Conservation (phyloP, 1,140 invertebrate species). For the Drosophila lowei region DNA sequence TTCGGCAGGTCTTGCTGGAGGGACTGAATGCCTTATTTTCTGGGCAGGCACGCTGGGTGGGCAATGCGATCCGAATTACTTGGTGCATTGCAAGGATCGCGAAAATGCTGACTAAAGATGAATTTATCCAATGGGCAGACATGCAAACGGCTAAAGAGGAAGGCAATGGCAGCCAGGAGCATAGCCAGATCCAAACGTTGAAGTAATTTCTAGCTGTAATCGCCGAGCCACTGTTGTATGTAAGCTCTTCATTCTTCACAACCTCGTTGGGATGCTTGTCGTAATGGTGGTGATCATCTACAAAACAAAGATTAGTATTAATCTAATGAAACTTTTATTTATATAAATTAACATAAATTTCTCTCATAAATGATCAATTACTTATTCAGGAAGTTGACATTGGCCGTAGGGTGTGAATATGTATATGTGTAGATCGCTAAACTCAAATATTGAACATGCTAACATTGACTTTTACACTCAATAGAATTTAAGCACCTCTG, state of each 20-base stretch:
- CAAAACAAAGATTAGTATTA: slow-evolving; percentile 10
- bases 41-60: background rate
- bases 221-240: slow-evolving; percentile 84
- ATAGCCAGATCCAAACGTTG: slow-evolving; percentile 24
- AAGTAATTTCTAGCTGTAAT: background rate
- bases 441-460: no score
- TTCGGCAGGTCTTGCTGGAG: background rate
- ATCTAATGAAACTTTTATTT: background rate
- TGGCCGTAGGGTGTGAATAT: no score
- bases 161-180: background rate
- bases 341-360: no score
- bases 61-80: slow-evolving; percentile 9
- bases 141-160: slow-evolving; percentile 1
- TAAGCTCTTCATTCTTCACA: slow-evolving; percentile 95
- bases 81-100: slow-evolving; percentile 24
- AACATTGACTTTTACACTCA: no score
- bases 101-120: slow-evolving; percentile 16
- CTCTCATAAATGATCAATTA: no score
- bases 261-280: slow-evolving; percentile 95
- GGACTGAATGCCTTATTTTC: background rate
- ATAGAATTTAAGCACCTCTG: no score
- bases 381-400: no score
- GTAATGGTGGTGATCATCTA: slow-evolving; percentile 86
- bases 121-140: slow-evolving; percentile 16
- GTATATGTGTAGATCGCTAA: no score